Evolutionary conservation across 2,888 invertebrate species (phyloP).

Genomic region (Protonemura montana): DNA sequence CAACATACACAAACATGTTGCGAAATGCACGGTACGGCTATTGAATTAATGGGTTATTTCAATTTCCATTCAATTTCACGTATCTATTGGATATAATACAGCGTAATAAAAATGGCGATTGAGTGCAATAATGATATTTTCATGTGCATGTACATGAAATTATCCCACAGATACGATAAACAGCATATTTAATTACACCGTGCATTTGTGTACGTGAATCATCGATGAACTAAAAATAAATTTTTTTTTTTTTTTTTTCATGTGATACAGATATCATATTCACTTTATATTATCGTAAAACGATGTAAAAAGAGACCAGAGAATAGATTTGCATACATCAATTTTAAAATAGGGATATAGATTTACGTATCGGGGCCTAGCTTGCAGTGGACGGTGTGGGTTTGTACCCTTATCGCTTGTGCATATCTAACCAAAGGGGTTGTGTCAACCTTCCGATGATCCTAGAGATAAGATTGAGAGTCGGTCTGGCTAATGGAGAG

Average conservation of each 20-base stretch:
- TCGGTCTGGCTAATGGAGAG: slow-evolving; percentile 17
- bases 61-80: neutral
- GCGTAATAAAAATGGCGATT: neutral
- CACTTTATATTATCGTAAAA: neutral
- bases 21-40: neutral
- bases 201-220: neutral
- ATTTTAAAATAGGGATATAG: slow-evolving; percentile 23
- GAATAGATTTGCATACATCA: slow-evolving; percentile 38
- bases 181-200: slow-evolving; percentile 31
- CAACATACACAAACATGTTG: neutral
- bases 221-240: slow-evolving; percentile 23
- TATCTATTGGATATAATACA: neutral
- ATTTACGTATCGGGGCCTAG: slow-evolving; percentile 1
- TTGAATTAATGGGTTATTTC: neutral
- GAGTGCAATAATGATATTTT: slow-evolving; percentile 2
- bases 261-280: slow-evolving; percentile 16
- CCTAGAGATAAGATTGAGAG: slow-evolving; percentile 20
- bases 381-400: neutral
- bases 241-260: neutral
- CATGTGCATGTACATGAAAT: neutral
- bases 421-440: slow-evolving; percentile 42
- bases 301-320: neutral
- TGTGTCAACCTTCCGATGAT: slow-evolving; percentile 25
- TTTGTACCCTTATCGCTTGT: neutral
- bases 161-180: slow-evolving; percentile 7